Percentiles rank a stretch among this genome's conserved stretches.
phyloP scores from a whole-genome alignment of 2,888 invertebrate genomes.

The Drosophila pullipes region DNA sequence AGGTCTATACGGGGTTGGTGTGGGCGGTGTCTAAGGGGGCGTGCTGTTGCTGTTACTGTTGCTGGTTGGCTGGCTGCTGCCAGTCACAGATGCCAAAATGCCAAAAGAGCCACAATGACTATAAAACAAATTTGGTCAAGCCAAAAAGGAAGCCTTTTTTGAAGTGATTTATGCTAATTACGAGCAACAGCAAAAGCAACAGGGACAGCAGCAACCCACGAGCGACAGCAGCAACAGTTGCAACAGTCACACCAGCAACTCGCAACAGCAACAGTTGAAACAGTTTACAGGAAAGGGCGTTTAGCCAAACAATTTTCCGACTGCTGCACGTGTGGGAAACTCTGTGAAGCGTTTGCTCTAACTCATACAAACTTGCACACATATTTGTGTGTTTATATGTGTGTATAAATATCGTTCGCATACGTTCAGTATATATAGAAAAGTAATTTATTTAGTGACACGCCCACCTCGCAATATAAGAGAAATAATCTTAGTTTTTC shows the following conservation, averaged over 20 bases:
- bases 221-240: conserved; percentile 55
- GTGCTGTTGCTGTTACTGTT: conserved; percentile 8
- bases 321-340: conserved; percentile 69
- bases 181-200: conserved; percentile 55
- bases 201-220: conserved; percentile 41
- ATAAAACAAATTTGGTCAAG: conserved; percentile 80
- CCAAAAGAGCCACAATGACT: conserved; percentile 75
- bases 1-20: conserved; percentile 22
- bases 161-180: conserved; percentile 81
- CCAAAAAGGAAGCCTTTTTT: conserved; percentile 79
- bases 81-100: conserved; percentile 77
- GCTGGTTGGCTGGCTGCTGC: conserved; percentile 42
- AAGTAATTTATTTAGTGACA: conserved; percentile 80
- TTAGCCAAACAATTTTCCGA: conserved; percentile 76
- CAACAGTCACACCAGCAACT: conserved; percentile 33
- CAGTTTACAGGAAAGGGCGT: conserved; percentile 71
- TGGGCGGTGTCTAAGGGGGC: conserved; percentile 28
- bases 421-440: conserved; percentile 66
- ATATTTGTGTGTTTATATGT: conserved; percentile 13
- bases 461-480: conserved; percentile 74
- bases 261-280: conserved; percentile 30
- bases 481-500: conserved; percentile 75
- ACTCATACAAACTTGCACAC: conserved; percentile 29
- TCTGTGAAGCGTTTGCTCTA: conserved; percentile 22
- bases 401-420: conserved; percentile 22